A percentile compares a stretch with the other conserved stretches of the same genome.
These are phyloP conservation scores for Amaurobius ferox DNA, from an alignment of 2,888 invertebrate species.

Conservation along the genomic window DNA sequence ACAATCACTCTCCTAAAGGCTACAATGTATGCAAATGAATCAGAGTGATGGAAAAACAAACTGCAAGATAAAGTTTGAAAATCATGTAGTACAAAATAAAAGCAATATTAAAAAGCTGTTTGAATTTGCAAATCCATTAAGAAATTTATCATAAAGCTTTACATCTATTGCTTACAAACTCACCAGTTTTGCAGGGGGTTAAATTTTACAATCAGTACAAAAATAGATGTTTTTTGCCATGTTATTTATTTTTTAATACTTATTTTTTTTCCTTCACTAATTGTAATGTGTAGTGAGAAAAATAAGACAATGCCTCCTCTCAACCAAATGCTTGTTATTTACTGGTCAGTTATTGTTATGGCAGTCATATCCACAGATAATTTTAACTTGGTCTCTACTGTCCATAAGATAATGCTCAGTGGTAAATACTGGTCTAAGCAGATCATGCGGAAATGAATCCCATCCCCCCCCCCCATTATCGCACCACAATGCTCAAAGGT, in stretches of 20 bases:
- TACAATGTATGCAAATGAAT: slow-evolving; percentile 48
- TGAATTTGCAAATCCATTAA: background rate
- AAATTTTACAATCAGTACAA: background rate
- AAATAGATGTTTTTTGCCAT: background rate
- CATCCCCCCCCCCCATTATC: too few species aligned
- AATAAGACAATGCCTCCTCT: too few species aligned
- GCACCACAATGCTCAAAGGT: too few species aligned
- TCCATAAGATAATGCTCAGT: too few species aligned
- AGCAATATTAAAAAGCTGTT: background rate
- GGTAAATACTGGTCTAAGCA: too few species aligned
- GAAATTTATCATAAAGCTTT: background rate
- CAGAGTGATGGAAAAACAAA: background rate
- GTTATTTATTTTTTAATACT: slow-evolving; percentile 15
- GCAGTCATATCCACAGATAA: too few species aligned
- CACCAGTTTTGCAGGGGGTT: background rate
- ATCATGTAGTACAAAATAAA: background rate
- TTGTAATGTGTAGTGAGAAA: background rate
- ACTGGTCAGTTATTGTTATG: too few species aligned
- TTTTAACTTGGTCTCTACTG: too few species aligned
- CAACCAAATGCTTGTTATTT: too few species aligned
- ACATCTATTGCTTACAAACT: background rate
- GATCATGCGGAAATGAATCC: too few species aligned
- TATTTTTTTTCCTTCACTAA: background rate
- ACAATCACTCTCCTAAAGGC: slow-evolving; percentile 54
- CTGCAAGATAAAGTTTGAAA: background rate